Evolutionary conservation across 2,888 invertebrate species (phyloP), one percentile per base, ranked within the genome.

Genomic region (Nymphalis c-album): DNA sequence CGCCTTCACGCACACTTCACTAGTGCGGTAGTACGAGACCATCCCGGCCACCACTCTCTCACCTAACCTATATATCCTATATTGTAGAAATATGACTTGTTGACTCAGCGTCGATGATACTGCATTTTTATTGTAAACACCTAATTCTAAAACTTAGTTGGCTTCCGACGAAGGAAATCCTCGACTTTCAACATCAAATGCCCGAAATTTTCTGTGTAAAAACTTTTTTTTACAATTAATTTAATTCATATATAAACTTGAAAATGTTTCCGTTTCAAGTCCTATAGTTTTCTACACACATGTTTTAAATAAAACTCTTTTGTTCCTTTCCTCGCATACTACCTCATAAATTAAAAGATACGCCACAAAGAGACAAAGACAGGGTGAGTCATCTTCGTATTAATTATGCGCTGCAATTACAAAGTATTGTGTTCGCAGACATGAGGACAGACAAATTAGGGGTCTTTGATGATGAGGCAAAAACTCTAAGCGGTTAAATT

Each of bases 361-460:
- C 61, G 70, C 75, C 75, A 78, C 78, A 78, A 75, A 74, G 74
- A 74, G 73, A 81, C 80, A 81, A 82, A 77, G 76, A 73, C 73
- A 75, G 76, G 64, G 73, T 82, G 81, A 83, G 60, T 83, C 81
- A 83, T 74, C 72, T 71, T 68, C 67, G 70, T 75, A 76, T 77
- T 82, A 81, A 84, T 83, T 83, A 78, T 76, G 71, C 72, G 69
- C 62, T 73, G 77, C 79, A 81, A 80, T 82, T 81, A 79, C 73
- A 55, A 35, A 48, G 77, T 77, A 77, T 75, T 77, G 77, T 75
- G 69, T 75, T 66, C 69, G 57, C 79, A 72, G 74, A 79, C 78
- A 75, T 70, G 72, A 77, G 70, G 77, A 77, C 77, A 75, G 73
- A 78, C 77, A 71, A 69, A 73, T 74, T 75, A 71, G 78, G 75